phyloP scores from a whole-genome alignment of 2,888 invertebrate species.

The Bembecia ichneumoniformis region DNA sequence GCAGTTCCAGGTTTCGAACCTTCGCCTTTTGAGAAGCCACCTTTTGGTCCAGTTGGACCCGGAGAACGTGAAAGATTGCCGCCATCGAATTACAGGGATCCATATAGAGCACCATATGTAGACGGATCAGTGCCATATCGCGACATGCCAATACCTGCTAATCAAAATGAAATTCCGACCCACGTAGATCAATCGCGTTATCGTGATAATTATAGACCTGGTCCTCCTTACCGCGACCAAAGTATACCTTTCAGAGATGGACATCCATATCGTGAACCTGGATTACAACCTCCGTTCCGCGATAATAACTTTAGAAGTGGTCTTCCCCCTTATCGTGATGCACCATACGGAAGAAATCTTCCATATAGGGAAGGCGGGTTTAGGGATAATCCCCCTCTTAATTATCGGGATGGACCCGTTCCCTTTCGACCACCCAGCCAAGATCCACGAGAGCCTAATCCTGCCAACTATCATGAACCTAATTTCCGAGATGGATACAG shows the following conservation, averaged over 20 bases:
- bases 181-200: conserved; percentile 49
- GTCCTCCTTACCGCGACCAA: conserved; percentile 47
- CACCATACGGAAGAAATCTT: conserved; percentile 36
- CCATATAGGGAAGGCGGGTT: conserved; percentile 50
- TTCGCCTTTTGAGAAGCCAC: conserved; percentile 66
- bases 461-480: conserved; percentile 45
- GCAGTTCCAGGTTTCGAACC: conserved; percentile 75
- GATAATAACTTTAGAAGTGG: conserved; percentile 48
- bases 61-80: conserved; percentile 53
- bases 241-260: conserved; percentile 34
- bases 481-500: conserved; percentile 51
- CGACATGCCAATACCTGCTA: conserved; percentile 36
- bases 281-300: conserved; percentile 34
- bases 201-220: conserved; percentile 52
- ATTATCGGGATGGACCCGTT: conserved; percentile 43
- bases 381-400: conserved; percentile 47
- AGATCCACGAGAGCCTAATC: conserved; percentile 45
- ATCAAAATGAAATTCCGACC: conserved; percentile 51
- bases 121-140: conserved; percentile 42
- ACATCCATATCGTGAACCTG: conserved; percentile 35
- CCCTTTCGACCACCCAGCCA: conserved; percentile 52
- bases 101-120: conserved; percentile 43
- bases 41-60: conserved; percentile 42
- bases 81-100: conserved; percentile 48
- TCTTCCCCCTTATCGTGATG: conserved; percentile 47